Evolutionary conservation across 2,113 vertebrate genomes (phyloP).

Genomic region (Callionymus lyra): DNA sequence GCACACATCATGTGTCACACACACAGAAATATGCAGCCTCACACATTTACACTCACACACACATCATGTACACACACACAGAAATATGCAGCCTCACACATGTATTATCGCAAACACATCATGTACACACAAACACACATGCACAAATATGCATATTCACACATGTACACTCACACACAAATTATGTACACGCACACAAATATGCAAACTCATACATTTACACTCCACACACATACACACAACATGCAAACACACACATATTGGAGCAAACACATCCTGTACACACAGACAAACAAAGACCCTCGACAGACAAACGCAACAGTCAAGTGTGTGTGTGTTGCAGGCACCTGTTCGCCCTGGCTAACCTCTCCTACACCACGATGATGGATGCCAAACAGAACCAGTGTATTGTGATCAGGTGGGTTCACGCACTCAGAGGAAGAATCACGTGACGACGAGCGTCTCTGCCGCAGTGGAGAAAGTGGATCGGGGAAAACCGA

Average conservation of each 20-base stretch:
- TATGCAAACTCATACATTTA: no score
- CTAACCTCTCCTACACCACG: constrained; percentile 84
- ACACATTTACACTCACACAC: no score
- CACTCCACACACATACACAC: constrained; percentile 4
- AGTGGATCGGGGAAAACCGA: constrained; percentile 95
- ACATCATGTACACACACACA: no score
- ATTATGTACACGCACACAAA: no score
- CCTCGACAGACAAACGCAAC: neutral
- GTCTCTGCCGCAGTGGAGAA: constrained; percentile 74
- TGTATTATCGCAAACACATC: no score
- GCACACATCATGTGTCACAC: no score
- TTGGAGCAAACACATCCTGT: neutral
- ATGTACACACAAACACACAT: no score
- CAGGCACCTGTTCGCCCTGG: constrained; percentile 95
- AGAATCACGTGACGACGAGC: neutral
- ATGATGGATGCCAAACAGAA: constrained; percentile 96
- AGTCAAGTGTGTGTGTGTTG: constrained; percentile 14
- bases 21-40: no score
- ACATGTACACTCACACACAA: no score
- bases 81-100: no score
- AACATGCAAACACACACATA: no score
- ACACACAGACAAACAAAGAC: neutral
- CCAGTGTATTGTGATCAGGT: constrained; percentile 98
- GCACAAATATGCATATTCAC: no score
- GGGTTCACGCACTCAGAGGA: neutral